phyloP scores from a whole-genome alignment of 2,888 invertebrate species.

The Pammene fasciana region DNA sequence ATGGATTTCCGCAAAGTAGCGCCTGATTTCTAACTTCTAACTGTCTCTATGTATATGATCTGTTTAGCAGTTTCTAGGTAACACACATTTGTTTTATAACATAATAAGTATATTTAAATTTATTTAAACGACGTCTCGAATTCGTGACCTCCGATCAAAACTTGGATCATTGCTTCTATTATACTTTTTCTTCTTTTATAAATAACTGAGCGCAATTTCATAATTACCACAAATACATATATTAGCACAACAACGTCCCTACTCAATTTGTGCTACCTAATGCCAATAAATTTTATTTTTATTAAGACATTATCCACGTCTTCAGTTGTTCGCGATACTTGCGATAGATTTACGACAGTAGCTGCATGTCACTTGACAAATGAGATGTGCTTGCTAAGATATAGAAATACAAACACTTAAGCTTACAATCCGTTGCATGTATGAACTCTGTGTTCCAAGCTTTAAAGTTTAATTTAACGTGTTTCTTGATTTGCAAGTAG shows the following conservation, averaged over 20 bases:
- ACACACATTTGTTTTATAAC: too few relatives aligned
- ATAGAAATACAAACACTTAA: constrained; percentile 12
- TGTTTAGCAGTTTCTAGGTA: too few relatives aligned
- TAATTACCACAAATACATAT: too few relatives aligned
- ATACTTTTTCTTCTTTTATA: too few relatives aligned
- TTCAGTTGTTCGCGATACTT: constrained; percentile 18
- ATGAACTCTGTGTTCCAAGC: not conserved
- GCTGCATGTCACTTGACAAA: constrained; percentile 51
- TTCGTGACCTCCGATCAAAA: too few relatives aligned
- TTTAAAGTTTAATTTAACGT: not conserved
- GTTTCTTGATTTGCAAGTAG: not conserved
- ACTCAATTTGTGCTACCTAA: not conserved
- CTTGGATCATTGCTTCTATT: too few relatives aligned
- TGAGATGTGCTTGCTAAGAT: constrained; percentile 50
- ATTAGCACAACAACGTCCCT: not conserved
- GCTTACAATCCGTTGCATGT: not conserved
- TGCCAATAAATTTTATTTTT: not conserved
- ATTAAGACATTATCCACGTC: constrained; percentile 3
- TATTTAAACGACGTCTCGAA: too few relatives aligned
- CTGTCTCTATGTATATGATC: too few relatives aligned
- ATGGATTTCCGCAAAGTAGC: too few relatives aligned
- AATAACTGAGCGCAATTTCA: too few relatives aligned
- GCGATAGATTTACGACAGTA: constrained; percentile 31
- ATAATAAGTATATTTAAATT: too few relatives aligned
- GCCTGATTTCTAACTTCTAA: too few relatives aligned